These are phyloP conservation scores for Irena cyanogastra DNA, from an alignment of 2,113 vertebrate genomes.

Conservation along the genomic window DNA sequence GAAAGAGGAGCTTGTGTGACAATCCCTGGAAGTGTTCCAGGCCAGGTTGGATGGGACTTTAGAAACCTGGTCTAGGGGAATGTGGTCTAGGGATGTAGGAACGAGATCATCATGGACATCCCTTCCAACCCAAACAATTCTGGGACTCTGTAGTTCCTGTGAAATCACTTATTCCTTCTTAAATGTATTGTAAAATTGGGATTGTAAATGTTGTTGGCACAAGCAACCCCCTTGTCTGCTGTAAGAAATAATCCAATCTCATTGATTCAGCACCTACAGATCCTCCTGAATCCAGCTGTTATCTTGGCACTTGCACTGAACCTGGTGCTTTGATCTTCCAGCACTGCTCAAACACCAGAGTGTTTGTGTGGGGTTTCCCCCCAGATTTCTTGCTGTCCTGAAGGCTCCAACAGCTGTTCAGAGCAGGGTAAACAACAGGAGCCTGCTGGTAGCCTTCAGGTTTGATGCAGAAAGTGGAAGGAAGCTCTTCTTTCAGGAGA, in stretches of 20 bases:
- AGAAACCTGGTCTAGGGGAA: neutral
- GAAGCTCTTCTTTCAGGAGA: neutral
- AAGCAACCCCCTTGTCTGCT: neutral
- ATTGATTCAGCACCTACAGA: neutral
- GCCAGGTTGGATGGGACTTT: neutral
- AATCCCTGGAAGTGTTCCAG: neutral
- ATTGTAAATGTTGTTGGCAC: neutral
- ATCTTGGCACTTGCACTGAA: neutral
- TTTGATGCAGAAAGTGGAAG: neutral
- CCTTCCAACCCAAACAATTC: neutral
- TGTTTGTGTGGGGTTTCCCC: neutral
- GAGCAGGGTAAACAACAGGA: neutral
- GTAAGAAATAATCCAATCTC: neutral
- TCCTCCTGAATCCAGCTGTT: neutral
- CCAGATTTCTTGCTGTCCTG: neutral
- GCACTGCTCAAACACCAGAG: neutral
- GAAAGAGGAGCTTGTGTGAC: neutral
- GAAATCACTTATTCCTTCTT: neutral
- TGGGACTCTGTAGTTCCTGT: neutral
- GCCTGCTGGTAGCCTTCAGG: neutral
- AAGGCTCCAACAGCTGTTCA: neutral
- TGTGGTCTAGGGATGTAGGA: accelerated
- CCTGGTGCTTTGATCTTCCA: neutral
- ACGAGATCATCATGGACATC: neutral
- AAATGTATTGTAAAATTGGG: neutral